A percentile compares a stretch with the other conserved stretches of the same genome.
phyloP scores from a whole-genome alignment of 2,888 invertebrate genomes.

The Brachypalpus laphriformis region DNA sequence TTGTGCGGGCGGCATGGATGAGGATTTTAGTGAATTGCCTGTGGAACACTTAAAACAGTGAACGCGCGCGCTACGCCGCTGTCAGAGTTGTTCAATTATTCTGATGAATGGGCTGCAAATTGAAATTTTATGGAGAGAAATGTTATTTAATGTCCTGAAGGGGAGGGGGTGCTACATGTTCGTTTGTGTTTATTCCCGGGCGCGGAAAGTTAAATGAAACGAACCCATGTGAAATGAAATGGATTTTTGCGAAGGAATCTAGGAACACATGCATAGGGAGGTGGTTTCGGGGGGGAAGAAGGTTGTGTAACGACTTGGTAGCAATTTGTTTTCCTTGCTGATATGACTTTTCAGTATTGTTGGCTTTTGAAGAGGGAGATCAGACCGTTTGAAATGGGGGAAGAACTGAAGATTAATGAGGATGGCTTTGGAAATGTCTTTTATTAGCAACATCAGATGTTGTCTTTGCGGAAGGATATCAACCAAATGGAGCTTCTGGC shows the following conservation, averaged over 20 bases:
- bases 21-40: conserved; percentile 68
- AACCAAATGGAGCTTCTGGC: not conserved
- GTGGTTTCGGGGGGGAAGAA: not conserved
- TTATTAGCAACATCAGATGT: conserved; percentile 65
- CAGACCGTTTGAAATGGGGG: not conserved
- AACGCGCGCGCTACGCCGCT: conserved; percentile 65
- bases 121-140: conserved; percentile 76
- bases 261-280: not conserved
- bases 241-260: conserved; percentile 54
- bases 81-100: conserved; percentile 76
- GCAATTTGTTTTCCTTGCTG: conserved; percentile 66
- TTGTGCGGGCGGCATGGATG: not conserved
- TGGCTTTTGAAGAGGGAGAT: too few relatives aligned
- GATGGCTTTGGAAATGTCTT: conserved; percentile 62
- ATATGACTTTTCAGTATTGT: conserved; percentile 65
- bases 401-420: conserved; percentile 59
- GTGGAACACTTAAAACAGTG: conserved; percentile 70
- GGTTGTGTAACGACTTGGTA: conserved; percentile 60
- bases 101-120: conserved; percentile 77
- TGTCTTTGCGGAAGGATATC: conserved; percentile 15
- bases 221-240: conserved; percentile 73
- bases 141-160: conserved; percentile 73
- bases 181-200: conserved; percentile 12
- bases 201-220: conserved; percentile 69
- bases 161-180: conserved; percentile 45